Evolutionary conservation across 1,140 invertebrate genomes (phyloP).

Genomic region (Pristionchus pacificus): DNA sequence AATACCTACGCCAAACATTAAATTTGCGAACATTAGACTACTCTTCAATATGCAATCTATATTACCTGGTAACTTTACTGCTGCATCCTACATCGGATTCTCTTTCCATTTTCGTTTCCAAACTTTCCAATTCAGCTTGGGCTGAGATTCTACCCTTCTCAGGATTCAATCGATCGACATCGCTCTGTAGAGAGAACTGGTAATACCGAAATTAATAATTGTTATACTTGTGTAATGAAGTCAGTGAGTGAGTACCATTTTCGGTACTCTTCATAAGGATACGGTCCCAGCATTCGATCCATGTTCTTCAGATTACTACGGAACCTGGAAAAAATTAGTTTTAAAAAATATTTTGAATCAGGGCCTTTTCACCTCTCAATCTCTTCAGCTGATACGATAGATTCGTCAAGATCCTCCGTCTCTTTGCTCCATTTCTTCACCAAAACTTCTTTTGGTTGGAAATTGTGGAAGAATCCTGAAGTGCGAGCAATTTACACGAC

Average conservation of each 20-base stretch:
- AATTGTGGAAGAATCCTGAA: slow-evolving; percentile 75
- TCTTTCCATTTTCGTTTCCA: slow-evolving; percentile 39
- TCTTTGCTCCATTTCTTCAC: slow-evolving; percentile 76
- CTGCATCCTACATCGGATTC: slow-evolving; percentile 16
- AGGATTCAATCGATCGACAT: slow-evolving; percentile 32
- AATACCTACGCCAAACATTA: slow-evolving; percentile 28
- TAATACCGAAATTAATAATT: background rate
- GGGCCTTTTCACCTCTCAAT: slow-evolving; percentile 24
- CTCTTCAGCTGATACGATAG: slow-evolving; percentile 63
- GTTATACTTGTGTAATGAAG: slow-evolving; percentile 64
- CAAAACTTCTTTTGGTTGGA: slow-evolving; percentile 75
- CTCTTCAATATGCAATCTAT: no score
- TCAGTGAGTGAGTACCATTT: slow-evolving; percentile 80
- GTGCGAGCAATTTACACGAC: background rate
- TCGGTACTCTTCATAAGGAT: slow-evolving; percentile 81
- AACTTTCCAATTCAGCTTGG: slow-evolving; percentile 43
- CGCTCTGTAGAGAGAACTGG: background rate
- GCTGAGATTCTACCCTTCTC: slow-evolving; percentile 44
- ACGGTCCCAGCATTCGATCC: slow-evolving; percentile 78
- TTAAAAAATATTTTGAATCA: background rate
- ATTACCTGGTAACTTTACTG: slow-evolving; percentile 18
- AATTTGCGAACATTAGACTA: slow-evolving; percentile 3
- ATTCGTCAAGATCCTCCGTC: slow-evolving; percentile 56
- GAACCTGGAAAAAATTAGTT: slow-evolving; percentile 59
- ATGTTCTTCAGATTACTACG: slow-evolving; percentile 72